Evolutionary conservation across 2,797 vertebrate genomes (phyloP), one percentile per base, ranked within the genome.

Genomic region (Cirrhinus molitorella): DNA sequence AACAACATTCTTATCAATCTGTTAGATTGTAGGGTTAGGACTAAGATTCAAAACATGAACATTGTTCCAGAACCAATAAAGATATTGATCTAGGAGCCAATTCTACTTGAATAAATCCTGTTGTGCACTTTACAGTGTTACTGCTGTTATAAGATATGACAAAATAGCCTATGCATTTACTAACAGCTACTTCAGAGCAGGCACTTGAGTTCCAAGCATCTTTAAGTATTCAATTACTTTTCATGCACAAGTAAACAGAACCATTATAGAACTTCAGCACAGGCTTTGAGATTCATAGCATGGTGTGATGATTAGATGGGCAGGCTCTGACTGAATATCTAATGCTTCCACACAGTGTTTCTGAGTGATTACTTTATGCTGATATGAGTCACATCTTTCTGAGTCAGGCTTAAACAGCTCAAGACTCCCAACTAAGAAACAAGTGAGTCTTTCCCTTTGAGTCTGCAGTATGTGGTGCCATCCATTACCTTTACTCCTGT

Each of bases 201-300:
- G 31, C 28, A 79, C 40, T 79, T 79, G 76, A 79, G 25, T 49
- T 79, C 45, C 28, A 66, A 66, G 76, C 45, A 49, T 49, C 45
- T 47, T 66, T 66, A 66, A 79, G 61, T 65, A 66, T 79, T 79
- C 25, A 78, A 65, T 78, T 78, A 79, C 76, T 79, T 79, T 66
- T 65, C 61, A 79, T 49, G 45, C 12, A 0, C 28, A 66, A 79
- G 61, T 79, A 77, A 68, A 81, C 73, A 85, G 85, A 88, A 86
- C 80, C 78, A 87, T 53, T 68, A 79, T 23, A 47, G 40, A 71
- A 63, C 86, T 70, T 61, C 61, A 65, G 55, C 79, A 53, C 87
- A 91, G n/a, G 34, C 63, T 87, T 83, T 81, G 65, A 86, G 70
- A 81, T 67, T 76, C 16, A 49, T 66, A 51, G 19, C 43, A 49